A percentile compares a stretch with the other conserved stretches of the same genome.
Evolutionary conservation across 2,888 invertebrate species (phyloP).

Genomic region (Drosophila rellima): DNA sequence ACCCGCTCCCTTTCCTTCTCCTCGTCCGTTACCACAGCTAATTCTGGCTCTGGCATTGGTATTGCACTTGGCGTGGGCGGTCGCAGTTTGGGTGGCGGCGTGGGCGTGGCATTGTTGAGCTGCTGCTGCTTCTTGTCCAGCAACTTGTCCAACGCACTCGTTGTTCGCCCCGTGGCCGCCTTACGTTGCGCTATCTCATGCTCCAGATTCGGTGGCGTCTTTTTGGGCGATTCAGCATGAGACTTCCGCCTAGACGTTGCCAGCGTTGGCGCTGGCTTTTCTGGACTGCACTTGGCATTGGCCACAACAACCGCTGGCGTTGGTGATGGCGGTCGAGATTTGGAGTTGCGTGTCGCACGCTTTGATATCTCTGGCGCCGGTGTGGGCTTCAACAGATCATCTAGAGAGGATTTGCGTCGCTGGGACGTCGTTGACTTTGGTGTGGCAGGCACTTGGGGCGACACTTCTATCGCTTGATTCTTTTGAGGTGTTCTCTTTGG

Average conservation of each 20-base stretch:
- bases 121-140: slow-evolving; percentile 87
- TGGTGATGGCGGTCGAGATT: slow-evolving; percentile 64
- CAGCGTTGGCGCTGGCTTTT: slow-evolving; percentile 41
- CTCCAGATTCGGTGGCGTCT: slow-evolving; percentile 74
- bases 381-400: slow-evolving; percentile 69
- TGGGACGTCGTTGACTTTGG: slow-evolving; percentile 31
- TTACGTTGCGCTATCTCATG: slow-evolving; percentile 84
- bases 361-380: slow-evolving; percentile 51
- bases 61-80: slow-evolving; percentile 10
- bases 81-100: slow-evolving; percentile 26
- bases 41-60: slow-evolving; percentile 3
- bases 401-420: slow-evolving; percentile 75
- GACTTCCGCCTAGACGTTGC: slow-evolving; percentile 50
- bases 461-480: slow-evolving; percentile 24
- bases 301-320: background rate
- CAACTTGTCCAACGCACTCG: slow-evolving; percentile 87
- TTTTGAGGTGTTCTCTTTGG: slow-evolving; percentile 76
- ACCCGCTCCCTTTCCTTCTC: slow-evolving; percentile 65
- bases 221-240: slow-evolving; percentile 69
- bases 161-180: slow-evolving; percentile 72
- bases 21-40: background rate
- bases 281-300: slow-evolving; percentile 47
- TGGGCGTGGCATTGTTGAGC: slow-evolving; percentile 59
- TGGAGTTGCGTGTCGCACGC: slow-evolving; percentile 74
- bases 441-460: slow-evolving; percentile 25